Conservation (phyloP, 2,113 vertebrate species). For the Hystrix brachyura region DNA sequence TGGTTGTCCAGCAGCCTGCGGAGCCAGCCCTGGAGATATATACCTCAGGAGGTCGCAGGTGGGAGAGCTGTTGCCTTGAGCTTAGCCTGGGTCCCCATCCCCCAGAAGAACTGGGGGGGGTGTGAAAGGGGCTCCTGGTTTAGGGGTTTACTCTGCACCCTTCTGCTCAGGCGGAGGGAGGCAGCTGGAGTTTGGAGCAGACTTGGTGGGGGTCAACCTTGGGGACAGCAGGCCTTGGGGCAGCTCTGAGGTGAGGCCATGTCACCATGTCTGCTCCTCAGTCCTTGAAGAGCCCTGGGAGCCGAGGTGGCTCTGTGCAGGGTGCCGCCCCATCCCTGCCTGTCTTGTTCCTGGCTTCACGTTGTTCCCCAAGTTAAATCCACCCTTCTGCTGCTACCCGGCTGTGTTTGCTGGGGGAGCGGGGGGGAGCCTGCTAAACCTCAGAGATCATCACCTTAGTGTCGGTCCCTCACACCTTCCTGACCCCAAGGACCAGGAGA, state of each 20-base stretch:
- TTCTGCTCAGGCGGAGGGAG: neutral
- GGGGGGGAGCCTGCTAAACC: neutral
- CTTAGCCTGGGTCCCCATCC: neutral
- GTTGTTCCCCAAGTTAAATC: neutral
- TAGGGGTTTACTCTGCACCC: too few species aligned
- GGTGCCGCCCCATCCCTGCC: neutral
- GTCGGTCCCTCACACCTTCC: neutral
- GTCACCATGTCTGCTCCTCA: neutral
- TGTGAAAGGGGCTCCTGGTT: neutral
- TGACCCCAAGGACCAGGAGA: neutral
- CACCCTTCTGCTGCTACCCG: neutral
- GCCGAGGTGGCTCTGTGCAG: neutral
- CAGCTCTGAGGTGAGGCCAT: neutral
- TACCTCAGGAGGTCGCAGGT: neutral
- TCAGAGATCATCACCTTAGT: neutral
- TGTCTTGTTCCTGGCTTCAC: accelerated
- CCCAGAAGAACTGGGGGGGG: neutral
- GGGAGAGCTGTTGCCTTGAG: neutral
- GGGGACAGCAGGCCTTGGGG: neutral
- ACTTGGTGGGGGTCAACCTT: neutral
- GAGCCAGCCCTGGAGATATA: neutral
- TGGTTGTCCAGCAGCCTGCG: neutral
- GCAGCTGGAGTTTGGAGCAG: neutral
- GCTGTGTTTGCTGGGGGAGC: neutral
- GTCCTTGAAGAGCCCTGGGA: neutral